Evolutionary conservation across 2,113 vertebrate genomes (phyloP).

Genomic region (Picathartes gymnocephalus): DNA sequence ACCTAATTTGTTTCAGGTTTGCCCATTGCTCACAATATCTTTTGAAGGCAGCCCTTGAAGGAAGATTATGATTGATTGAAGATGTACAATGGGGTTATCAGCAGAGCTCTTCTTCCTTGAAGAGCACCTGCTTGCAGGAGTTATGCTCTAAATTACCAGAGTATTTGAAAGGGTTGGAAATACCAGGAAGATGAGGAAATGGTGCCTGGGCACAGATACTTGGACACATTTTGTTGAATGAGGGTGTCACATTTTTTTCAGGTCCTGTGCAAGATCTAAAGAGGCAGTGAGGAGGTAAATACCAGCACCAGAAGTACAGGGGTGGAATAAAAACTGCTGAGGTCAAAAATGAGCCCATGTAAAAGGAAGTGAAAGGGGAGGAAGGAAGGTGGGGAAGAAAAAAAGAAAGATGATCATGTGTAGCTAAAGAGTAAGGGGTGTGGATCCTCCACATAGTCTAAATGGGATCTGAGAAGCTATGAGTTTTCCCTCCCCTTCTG

Average conservation of each 20-base stretch:
- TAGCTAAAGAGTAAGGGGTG: accelerated
- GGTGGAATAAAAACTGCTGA: background rate
- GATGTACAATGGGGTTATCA: background rate
- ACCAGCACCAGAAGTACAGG: background rate
- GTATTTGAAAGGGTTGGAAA: background rate
- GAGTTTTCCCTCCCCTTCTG: background rate
- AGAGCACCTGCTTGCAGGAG: background rate
- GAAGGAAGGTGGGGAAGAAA: background rate
- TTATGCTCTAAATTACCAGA: background rate
- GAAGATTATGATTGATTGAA: background rate
- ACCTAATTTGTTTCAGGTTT: background rate
- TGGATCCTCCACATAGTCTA: background rate
- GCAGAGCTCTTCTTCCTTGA: background rate
- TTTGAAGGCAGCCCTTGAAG: background rate
- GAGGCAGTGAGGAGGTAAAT: background rate
- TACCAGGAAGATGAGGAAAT: background rate
- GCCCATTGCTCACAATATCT: accelerated
- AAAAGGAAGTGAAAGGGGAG: background rate
- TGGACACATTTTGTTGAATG: background rate
- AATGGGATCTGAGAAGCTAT: background rate
- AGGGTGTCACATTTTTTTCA: background rate
- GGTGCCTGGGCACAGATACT: background rate
- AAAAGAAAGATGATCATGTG: accelerated
- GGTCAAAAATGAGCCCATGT: background rate
- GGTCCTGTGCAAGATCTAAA: background rate